Base-by-base conservation (phyloP, 2,888 invertebrate species). In the Cotesia congregata region DNA sequence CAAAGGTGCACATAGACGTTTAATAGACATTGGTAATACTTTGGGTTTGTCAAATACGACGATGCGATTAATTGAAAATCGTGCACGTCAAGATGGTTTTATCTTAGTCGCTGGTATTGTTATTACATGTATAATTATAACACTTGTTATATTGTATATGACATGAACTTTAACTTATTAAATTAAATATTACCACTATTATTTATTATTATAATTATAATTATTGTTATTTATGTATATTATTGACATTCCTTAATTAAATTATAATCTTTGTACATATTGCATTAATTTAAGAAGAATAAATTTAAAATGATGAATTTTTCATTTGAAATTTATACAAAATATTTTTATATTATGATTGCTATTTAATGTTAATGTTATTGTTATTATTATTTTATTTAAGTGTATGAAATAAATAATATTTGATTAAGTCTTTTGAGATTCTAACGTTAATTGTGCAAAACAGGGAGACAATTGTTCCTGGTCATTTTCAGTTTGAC, bases 1-100 rank as follows among this genome's bases (percentile, higher is more conserved):
- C 65, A 97, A 98, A 88, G 96, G 96, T 1, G 97, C 97, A 0
- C 96, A 96, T 80, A 93, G 93, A 83, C 93, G 95, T 79, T 93
- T 99, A 77, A 92, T 97, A 82, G 96, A 97, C 85, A 93, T 99
- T 88, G 96, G 96, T 7, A 97, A 96, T 89, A 96, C 95, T 0
- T 91, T 99, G 12, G 98, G 98, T 0, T 91, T 99, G 71, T 98
- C 97, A 6, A 98, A 97, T 88, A 97, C 98, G 6, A 98, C 98
- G 0, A 97, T 99, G 93, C 93, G 96, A 81, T 91, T 98, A 61
- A 98, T 98, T 83, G 98, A 99, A 86, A 92, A 95, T 74, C 90
- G 98, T 82, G 94, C 95, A 6, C 91, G 93, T 0, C 96, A 98
- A 87, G 98, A 99, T 89, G 97, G 97, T 89, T 94, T 95, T 85